phyloP scores from a whole-genome alignment of 2,888 invertebrate genomes.

The Parascotia fuliginaria region DNA sequence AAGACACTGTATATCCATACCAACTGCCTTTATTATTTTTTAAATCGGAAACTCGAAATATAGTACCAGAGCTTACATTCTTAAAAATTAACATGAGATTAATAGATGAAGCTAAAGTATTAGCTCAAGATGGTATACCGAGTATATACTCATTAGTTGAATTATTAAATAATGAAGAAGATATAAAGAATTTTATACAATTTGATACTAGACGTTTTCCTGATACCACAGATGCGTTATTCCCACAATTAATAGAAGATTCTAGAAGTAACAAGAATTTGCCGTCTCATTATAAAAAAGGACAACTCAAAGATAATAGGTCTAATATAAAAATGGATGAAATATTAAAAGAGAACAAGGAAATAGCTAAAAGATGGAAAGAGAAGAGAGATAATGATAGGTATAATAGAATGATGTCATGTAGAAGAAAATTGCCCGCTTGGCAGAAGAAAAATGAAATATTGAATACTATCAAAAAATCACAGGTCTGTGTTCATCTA shows the following conservation, averaged over 20 bases:
- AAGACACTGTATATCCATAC: conserved; percentile 89
- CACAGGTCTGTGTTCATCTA: conserved; percentile 74
- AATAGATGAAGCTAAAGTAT: conserved; percentile 88
- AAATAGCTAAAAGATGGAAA: conserved; percentile 86
- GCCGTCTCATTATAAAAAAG: conserved; percentile 89
- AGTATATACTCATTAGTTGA: conserved; percentile 90
- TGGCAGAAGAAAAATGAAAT: conserved; percentile 90
- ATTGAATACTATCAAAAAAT: conserved; percentile 87
- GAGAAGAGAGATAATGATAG: conserved; percentile 86
- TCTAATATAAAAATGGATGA: conserved; percentile 80
- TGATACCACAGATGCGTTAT: conserved; percentile 84
- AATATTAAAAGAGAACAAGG: conserved; percentile 86
- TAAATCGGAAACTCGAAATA: conserved; percentile 85
- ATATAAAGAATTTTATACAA: conserved; percentile 86
- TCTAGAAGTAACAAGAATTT: conserved; percentile 55
- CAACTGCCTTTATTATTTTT: conserved; percentile 90
- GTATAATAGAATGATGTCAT: conserved; percentile 88
- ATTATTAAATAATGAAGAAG: conserved; percentile 89
- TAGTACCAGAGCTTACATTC: conserved; percentile 87
- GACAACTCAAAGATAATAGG: conserved; percentile 84
- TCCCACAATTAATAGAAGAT: conserved; percentile 85
- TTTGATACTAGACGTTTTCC: conserved; percentile 83
- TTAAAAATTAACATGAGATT: conserved; percentile 88
- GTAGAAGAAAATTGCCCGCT: conserved; percentile 89
- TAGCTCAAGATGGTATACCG: conserved; percentile 89